Base-by-base conservation (phyloP, 92 coral and sea anemone species). In the Bergia puertoricense region DNA sequence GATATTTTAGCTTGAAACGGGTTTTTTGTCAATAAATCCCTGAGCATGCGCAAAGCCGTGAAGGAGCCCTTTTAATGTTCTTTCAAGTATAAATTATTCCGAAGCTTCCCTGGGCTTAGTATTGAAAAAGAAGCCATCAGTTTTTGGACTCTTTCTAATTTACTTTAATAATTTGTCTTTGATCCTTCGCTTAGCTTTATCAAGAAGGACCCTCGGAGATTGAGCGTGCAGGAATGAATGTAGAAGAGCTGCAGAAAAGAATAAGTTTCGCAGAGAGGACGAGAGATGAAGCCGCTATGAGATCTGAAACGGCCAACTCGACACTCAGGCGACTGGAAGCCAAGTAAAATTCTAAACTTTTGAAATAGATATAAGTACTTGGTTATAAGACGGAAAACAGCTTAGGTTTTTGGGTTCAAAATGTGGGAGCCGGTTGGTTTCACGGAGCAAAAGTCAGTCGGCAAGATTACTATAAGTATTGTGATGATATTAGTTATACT, bases 141-240 rank as follows among this genome's bases (percentile, higher is more conserved):
- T 8, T 18, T 0, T 57, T 57, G 67, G 22, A 18, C 22, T 57
- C n/a, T 57, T 57, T 57, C 22, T 18, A 16, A 62, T 62, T 3
- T 62, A 62, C 20, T 62, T 62, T 16, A 62, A 16, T 62, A 15
- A 54, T 23, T 88, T 30, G 30, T 30, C 30, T 30, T 30, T 45
- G 4, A 9, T 23, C 20, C 9, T 69, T 86, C 46, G 11, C 66
- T 16, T 59, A 97, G 99, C 91, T 97, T 22, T 97, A 97, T 76
- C 96, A 96, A 56, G 99, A 97, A 73, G 99, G 99, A 3, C 99
- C 99, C 8, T 91, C 97, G 20, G 99, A 97, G 93, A 95, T 97
- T 22, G 98, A 93, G 11, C 93, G 99, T 39, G 94, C 94, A 57
- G 99, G 99, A 14, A 82, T 97, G 93, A 97, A 98, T 22, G 92